These are phyloP conservation scores for Buceros bicornis DNA, from an alignment of 2,797 vertebrate species.

Conservation along the genomic window DNA sequence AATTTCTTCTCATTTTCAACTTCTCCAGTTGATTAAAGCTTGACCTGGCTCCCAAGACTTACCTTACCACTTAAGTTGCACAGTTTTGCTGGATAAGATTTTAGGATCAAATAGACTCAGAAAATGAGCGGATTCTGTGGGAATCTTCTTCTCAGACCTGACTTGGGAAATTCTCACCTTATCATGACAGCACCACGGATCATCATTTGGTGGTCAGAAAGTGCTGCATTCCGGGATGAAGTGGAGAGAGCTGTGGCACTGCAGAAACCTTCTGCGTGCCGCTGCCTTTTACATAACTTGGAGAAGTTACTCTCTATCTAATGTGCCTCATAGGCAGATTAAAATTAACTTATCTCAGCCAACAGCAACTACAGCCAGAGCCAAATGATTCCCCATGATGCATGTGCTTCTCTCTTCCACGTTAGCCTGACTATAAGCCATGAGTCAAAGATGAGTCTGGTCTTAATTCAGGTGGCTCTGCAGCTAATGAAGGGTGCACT, in stretches of 20 bases:
- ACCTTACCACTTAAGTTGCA: not conserved
- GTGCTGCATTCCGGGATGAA: not conserved
- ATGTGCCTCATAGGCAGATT: not conserved
- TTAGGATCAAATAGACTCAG: not conserved
- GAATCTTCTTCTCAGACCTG: not conserved
- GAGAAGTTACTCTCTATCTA: not conserved
- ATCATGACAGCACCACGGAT: not conserved
- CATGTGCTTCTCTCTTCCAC: not conserved
- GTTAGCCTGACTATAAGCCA: not conserved
- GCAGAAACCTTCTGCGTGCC: not conserved
- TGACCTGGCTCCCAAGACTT: not conserved
- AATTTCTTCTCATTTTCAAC: not conserved
- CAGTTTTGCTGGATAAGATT: not conserved
- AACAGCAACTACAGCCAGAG: not conserved
- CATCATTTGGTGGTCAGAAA: not conserved
- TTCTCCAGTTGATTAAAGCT: not conserved
- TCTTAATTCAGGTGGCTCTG: constrained; percentile 15
- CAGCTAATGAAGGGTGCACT: constrained; percentile 32
- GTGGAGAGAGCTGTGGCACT: not conserved
- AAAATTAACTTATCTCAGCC: not conserved
- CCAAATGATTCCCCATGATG: not conserved
- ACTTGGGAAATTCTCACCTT: not conserved
- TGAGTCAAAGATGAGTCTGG: not conserved
- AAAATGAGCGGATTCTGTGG: accelerated
- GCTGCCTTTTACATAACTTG: not conserved